phyloP scores from a whole-genome alignment of 2,113 vertebrate genomes.

The Mandrillus leucophaeus region DNA sequence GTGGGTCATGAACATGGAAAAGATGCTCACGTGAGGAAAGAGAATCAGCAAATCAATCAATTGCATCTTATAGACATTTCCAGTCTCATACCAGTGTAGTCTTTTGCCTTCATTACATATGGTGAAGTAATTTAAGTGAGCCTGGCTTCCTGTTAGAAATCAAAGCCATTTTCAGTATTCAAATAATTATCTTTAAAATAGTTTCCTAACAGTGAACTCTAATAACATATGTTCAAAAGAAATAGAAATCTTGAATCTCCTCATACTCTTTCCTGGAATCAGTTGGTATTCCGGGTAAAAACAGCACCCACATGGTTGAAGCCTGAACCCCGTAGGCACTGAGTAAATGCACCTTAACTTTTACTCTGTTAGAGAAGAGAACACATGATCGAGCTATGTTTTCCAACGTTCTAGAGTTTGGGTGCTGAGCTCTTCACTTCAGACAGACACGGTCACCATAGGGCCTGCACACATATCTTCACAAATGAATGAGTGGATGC shows the following conservation, averaged over 20 bases:
- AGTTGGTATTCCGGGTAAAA: background rate
- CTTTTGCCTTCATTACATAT: background rate
- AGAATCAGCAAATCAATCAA: accelerated
- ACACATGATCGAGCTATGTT: too few relatives aligned
- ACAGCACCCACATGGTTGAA: background rate
- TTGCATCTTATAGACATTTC: background rate
- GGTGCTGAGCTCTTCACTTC: too few relatives aligned
- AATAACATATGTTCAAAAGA: background rate
- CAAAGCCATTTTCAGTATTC: background rate
- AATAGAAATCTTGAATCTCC: background rate
- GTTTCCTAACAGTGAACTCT: background rate
- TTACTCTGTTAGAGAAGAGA: background rate
- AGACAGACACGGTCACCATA: background rate
- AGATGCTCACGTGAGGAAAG: too few relatives aligned
- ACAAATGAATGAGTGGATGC: background rate
- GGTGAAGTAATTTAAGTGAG: background rate
- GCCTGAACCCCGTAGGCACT: background rate
- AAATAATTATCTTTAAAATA: background rate
- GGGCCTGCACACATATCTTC: background rate
- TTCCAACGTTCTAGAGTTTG: background rate
- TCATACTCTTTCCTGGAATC: background rate
- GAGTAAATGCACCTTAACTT: background rate
- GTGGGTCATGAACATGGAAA: background rate
- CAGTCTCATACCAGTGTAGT: background rate
- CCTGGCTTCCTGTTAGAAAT: background rate